Base-by-base conservation (phyloP, 1,140 invertebrate species). In the Dinoponera quadriceps region DNA sequence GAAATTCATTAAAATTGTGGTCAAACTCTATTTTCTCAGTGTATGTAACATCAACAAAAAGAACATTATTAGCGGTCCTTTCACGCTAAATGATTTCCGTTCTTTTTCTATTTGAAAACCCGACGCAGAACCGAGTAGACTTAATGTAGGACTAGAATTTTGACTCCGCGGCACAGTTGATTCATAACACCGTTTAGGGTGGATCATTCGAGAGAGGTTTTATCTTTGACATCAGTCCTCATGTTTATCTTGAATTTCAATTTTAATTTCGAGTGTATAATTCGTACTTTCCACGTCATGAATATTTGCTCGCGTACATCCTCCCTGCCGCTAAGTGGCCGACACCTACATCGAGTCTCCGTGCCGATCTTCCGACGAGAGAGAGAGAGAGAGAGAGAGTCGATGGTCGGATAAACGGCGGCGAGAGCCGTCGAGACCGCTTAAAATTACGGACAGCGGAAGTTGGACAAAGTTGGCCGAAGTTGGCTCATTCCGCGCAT, bases 401-500 rank as follows among this genome's bases (percentile, higher is more conserved):
- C 75, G 51, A 80, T 80, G 75, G 65, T 69, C 33, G 75, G 75
- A 80, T 80, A 80, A 80, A 80, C 75, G 65, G 65, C 33, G 38
- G 75, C 33, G 75, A 27, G 75, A 80, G 38, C 75, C 75, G 75
- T 80, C 51, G 75, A 80, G 75, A 80, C 75, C 65, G 75, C 75
- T 80, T 80, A 80, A 78, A 80, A 80, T 80, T 80, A 71, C 75
- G 75, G 65, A 57, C 75, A 27, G 51, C 75, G 51, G 75, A 80
- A 80, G 75, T 80, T 80, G 75, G 51, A n/a, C 38, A 80, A 80
- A 80, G 75, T 80, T 80, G 65, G 33, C 16, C 51, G 22, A 80
- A 80, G 75, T 80, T 80, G 75, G 75, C 75, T 80, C 75, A 80
- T 80, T 80, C 75, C 65, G 75, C 75, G 75, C 75, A 80, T 80